Evolutionary conservation across 2,797 vertebrate genomes (phyloP).

Genomic region (Cirrhinus molitorella): DNA sequence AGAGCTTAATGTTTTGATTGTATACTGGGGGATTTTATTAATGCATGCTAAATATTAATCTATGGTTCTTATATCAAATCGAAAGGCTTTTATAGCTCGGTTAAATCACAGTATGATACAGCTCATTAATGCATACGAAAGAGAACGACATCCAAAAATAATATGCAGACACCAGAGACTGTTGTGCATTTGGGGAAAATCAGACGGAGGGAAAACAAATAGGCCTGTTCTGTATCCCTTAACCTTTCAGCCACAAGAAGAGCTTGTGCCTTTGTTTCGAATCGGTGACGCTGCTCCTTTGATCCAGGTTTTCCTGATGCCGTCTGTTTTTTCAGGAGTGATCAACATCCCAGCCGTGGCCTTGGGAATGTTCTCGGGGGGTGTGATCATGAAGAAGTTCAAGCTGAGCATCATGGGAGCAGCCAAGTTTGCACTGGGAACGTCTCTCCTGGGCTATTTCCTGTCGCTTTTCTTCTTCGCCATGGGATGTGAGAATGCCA

Average conservation of each 20-base stretch:
- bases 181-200: conserved; percentile 20
- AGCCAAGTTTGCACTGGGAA: conserved; percentile 86
- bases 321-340: conserved; percentile 71
- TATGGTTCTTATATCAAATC: conserved; percentile 10
- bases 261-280: conserved; percentile 11
- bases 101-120: conserved; percentile 41
- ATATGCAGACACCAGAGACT: conserved; percentile 3
- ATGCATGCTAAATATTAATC: conserved; percentile 30
- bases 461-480: conserved; percentile 87
- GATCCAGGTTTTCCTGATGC: conserved; percentile 40
- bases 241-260: conserved; percentile 6
- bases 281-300: conserved; percentile 11
- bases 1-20: conserved; percentile 20
- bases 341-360: conserved; percentile 97
- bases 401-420: conserved; percentile 85
- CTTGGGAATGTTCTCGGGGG: conserved; percentile 93
- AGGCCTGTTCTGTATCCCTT: not conserved
- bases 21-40: not conserved
- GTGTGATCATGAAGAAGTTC: conserved; percentile 91
- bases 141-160: conserved; percentile 22
- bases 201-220: conserved; percentile 14
- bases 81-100: conserved; percentile 18
- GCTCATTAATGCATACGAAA: conserved; percentile 19
- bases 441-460: conserved; percentile 88
- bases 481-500: conserved; percentile 89